Conservation (phyloP, 2,113 vertebrate genomes). For the Labrus mixtus region DNA sequence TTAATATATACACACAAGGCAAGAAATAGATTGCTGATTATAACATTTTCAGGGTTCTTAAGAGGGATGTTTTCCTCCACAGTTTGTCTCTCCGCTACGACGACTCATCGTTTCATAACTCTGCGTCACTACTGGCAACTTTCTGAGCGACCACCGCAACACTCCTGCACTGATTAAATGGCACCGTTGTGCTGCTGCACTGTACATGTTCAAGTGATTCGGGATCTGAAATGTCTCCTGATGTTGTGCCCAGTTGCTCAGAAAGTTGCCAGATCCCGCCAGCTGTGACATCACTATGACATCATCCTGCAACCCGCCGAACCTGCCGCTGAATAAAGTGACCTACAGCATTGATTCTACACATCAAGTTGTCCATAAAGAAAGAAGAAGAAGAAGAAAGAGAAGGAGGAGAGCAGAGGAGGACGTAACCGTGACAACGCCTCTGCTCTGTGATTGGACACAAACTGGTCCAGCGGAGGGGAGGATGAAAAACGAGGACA, state of each 20-base stretch:
- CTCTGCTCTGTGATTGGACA: slow-evolving; percentile 47
- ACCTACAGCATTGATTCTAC: slow-evolving; percentile 83
- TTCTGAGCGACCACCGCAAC: not conserved
- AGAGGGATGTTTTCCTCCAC: slow-evolving; percentile 28
- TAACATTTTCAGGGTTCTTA: not conserved
- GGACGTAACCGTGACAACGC: not conserved
- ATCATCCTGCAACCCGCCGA: slow-evolving; percentile 42
- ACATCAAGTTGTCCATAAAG: slow-evolving; percentile 56
- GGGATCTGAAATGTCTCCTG: slow-evolving; percentile 14
- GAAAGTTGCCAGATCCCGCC: not conserved
- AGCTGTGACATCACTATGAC: slow-evolving; percentile 20
- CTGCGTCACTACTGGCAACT: not conserved
- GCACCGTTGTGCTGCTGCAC: slow-evolving; percentile 14
- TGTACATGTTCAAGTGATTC: slow-evolving; percentile 27
- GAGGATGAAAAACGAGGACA: not conserved
- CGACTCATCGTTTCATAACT: too few species aligned
- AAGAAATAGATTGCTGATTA: not conserved
- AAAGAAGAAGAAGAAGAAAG: slow-evolving; percentile 41
- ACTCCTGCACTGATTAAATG: slow-evolving; percentile 18
- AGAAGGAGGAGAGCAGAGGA: not conserved
- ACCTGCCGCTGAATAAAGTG: slow-evolving; percentile 83
- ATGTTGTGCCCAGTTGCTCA: not conserved
- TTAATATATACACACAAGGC: not conserved
- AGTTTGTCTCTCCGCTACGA: not conserved
- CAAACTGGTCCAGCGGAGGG: not conserved